Percentiles rank a stretch among this genome's conserved stretches.
Evolutionary conservation across 2,113 vertebrate species (phyloP).

Genomic region (Gila orcuttii): DNA sequence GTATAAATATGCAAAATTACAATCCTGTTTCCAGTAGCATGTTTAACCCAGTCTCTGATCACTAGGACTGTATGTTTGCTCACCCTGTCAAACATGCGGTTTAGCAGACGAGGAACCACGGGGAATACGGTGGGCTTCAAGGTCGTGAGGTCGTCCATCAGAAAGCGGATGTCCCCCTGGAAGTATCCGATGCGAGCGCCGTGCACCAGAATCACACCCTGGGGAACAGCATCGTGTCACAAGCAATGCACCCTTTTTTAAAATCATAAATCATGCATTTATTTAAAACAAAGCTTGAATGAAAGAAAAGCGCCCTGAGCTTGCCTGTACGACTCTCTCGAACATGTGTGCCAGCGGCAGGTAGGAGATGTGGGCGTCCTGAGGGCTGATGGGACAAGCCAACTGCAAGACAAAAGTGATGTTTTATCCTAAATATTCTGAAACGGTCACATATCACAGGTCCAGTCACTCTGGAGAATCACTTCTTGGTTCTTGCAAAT

Average conservation of each 20-base stretch:
- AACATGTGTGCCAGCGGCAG: slow-evolving; percentile 82
- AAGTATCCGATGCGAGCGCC: slow-evolving; percentile 96
- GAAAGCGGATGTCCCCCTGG: slow-evolving; percentile 91
- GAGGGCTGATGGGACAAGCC: slow-evolving; percentile 54
- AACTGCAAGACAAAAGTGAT: slow-evolving; percentile 68
- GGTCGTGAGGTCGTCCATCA: slow-evolving; percentile 93
- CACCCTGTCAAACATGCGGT: slow-evolving; percentile 97
- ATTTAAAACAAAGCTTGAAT: background rate
- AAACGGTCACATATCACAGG: background rate
- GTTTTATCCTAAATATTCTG: background rate
- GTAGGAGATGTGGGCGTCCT: slow-evolving; percentile 74
- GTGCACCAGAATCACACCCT: slow-evolving; percentile 87
- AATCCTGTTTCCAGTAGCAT: background rate
- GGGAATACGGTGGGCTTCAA: slow-evolving; percentile 92
- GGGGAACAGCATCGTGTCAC: background rate
- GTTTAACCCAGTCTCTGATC: background rate
- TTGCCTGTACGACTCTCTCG: slow-evolving; percentile 76
- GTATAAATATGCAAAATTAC: background rate
- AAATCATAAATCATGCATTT: background rate
- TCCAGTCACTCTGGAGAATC: background rate
- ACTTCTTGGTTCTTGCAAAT: background rate
- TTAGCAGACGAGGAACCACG: slow-evolving; percentile 92
- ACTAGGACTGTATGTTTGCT: background rate
- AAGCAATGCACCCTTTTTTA: background rate
- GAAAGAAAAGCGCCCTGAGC: background rate